Evolutionary conservation across 1,140 invertebrate species (phyloP).

Genomic region (Bombyx mandarina): DNA sequence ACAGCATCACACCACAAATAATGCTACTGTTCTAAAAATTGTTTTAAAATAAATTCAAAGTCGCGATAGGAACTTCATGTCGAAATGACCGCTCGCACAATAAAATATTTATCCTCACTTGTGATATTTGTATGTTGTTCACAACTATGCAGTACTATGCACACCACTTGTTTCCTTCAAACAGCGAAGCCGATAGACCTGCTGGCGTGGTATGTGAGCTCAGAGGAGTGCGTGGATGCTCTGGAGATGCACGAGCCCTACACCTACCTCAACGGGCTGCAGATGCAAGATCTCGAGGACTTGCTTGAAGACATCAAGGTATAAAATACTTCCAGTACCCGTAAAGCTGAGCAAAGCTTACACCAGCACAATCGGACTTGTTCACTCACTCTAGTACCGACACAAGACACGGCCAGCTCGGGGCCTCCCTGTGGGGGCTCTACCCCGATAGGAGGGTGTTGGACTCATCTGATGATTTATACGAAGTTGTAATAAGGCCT

Average conservation of each 20-base stretch:
- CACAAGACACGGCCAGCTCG: no score
- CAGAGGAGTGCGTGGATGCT: slow-evolving; percentile 91
- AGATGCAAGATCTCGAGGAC: slow-evolving; percentile 96
- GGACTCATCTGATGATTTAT: no score
- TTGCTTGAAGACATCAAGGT: slow-evolving; percentile 95
- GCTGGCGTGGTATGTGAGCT: slow-evolving; percentile 95
- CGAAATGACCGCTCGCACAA: neutral
- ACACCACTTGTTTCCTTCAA: slow-evolving; percentile 11
- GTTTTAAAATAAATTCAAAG: neutral
- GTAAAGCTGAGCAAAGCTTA: no score
- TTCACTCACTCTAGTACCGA: no score
- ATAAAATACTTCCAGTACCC: no score
- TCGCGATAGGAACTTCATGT: neutral
- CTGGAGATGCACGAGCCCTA: slow-evolving; percentile 99
- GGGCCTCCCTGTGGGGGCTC: no score
- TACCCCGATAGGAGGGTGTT: no score
- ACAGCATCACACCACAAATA: no score
- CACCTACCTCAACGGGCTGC: slow-evolving; percentile 93
- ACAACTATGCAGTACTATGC: neutral
- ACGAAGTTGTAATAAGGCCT: no score
- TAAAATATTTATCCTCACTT: neutral
- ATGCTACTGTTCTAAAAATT: no score
- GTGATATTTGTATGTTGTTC: neutral
- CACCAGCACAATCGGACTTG: no score
- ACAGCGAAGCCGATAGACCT: slow-evolving; percentile 98